These are phyloP conservation scores for Lophotriccus pileatus DNA, from an alignment of 2,797 vertebrate species.

Conservation along the genomic window DNA sequence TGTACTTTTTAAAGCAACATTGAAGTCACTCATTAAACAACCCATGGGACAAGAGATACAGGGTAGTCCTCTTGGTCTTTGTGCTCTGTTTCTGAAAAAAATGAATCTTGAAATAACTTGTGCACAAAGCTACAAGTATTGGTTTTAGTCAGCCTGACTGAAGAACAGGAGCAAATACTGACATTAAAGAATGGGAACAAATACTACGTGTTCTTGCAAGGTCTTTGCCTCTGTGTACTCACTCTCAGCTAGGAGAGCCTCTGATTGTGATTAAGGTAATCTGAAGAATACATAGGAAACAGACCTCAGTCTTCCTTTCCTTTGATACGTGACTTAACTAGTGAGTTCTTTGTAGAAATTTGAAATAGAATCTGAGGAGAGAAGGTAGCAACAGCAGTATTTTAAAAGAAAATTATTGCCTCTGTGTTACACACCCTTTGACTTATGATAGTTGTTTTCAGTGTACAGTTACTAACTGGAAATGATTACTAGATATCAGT, in stretches of 20 bases:
- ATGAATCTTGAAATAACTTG: background rate
- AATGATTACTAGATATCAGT: background rate
- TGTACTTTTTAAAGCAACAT: background rate
- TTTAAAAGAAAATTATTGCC: background rate
- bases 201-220: background rate
- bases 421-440: background rate
- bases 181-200: background rate
- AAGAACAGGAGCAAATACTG: background rate
- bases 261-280: background rate
- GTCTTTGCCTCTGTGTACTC: background rate
- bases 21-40: background rate
- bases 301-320: background rate
- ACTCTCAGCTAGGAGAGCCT: background rate
- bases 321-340: background rate
- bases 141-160: background rate
- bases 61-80: background rate
- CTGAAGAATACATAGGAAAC: background rate
- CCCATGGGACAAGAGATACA: background rate
- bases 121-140: background rate
- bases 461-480: background rate
- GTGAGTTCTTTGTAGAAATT: background rate
- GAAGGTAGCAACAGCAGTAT: background rate
- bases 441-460: background rate
- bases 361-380: background rate
- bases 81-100: background rate